A percentile compares a stretch with the other conserved stretches of the same genome.
Evolutionary conservation across 2,113 vertebrate species (phyloP).

Genomic region (Narcine bancroftii): DNA sequence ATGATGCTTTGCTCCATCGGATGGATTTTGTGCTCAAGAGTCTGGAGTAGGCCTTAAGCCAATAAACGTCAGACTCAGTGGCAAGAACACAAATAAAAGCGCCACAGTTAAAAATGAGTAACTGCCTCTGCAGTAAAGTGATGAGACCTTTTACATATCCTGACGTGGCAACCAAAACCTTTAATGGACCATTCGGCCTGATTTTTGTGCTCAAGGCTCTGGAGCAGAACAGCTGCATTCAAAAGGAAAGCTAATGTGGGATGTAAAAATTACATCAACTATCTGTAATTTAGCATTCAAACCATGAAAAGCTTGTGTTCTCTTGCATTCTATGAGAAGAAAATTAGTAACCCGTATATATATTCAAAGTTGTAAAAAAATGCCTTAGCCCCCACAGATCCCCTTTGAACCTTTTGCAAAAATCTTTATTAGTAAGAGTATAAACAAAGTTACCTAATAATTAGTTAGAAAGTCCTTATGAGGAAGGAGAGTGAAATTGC

Average conservation of each 20-base stretch:
- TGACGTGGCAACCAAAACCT: not conserved
- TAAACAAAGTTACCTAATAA: slow-evolving; percentile 11
- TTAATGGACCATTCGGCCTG: not conserved
- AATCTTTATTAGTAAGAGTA: slow-evolving; percentile 22
- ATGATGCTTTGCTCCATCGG: not conserved
- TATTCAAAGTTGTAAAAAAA: slow-evolving; percentile 29
- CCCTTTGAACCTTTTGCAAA: slow-evolving; percentile 14
- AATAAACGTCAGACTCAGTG: not conserved
- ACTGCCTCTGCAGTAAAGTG: too few relatives aligned
- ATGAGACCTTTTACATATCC: not conserved
- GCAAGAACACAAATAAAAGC: too few relatives aligned
- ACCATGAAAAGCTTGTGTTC: not conserved
- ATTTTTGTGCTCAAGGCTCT: too few relatives aligned
- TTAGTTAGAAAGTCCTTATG: slow-evolving; percentile 19
- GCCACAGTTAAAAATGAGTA: too few relatives aligned
- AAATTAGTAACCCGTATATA: slow-evolving; percentile 17
- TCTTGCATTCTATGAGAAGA: not conserved
- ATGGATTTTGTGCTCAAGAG: not conserved
- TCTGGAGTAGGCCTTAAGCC: not conserved
- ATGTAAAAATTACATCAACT: slow-evolving; percentile 24
- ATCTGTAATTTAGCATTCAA: slow-evolving; percentile 27
- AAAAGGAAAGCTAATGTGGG: not conserved
- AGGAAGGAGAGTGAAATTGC: not conserved
- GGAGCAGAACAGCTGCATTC: not conserved
- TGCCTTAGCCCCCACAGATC: not conserved